Evolutionary conservation across 1,140 invertebrate genomes (phyloP).

Genomic region (Drosophila nigrodunni): DNA sequence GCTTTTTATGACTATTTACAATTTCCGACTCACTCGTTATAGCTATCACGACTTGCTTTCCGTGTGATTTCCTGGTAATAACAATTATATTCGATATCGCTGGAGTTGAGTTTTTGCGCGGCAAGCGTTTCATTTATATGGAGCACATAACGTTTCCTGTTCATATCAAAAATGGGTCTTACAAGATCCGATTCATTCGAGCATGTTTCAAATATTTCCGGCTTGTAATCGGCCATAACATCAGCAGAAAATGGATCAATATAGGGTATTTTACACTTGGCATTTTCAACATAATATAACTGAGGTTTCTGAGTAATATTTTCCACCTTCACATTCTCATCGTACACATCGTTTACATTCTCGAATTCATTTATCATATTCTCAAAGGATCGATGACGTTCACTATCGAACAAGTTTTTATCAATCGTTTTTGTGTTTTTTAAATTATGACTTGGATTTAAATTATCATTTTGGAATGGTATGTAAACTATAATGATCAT

Average conservation of each 20-base stretch:
- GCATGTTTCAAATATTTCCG: constrained; percentile 48
- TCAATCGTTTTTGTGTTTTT: not conserved
- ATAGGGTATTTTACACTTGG: constrained; percentile 60
- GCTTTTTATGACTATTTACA: not conserved
- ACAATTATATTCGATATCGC: constrained; percentile 58
- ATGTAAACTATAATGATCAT: constrained; percentile 17
- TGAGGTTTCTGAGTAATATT: not conserved
- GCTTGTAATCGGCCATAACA: constrained; percentile 32
- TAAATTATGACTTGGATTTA: not conserved
- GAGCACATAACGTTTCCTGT: constrained; percentile 48
- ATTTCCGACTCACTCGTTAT: constrained; percentile 48
- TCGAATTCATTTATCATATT: not conserved
- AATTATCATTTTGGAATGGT: not conserved
- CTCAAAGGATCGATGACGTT: not conserved
- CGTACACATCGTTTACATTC: not conserved
- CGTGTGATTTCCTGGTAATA: constrained; percentile 64
- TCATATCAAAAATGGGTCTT: constrained; percentile 51
- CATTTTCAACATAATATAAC: constrained; percentile 48
- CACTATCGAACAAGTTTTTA: not conserved
- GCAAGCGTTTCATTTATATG: constrained; percentile 54
- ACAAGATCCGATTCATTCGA: constrained; percentile 59
- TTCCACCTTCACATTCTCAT: not conserved
- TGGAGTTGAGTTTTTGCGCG: constrained; percentile 39
- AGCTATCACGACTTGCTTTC: constrained; percentile 38
- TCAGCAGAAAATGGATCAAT: constrained; percentile 59